These are phyloP conservation scores for Cherax quadricarinatus DNA, from an alignment of 1,140 invertebrate species.

Conservation along the genomic window DNA sequence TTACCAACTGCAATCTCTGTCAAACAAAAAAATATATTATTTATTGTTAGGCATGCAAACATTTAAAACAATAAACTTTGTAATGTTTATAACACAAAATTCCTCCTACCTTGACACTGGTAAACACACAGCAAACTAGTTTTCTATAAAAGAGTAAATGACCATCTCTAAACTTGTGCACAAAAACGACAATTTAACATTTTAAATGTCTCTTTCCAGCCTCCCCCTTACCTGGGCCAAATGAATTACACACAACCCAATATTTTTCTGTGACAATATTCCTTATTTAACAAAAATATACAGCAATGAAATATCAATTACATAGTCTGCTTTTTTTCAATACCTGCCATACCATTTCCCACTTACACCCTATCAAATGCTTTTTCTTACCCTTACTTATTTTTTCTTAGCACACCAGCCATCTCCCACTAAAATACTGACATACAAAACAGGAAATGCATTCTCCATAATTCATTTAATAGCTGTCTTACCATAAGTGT, in stretches of 20 bases:
- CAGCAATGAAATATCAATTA: too few species aligned
- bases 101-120: background rate
- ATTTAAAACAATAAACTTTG: background rate
- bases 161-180: background rate
- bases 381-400: too few species aligned
- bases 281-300: too few species aligned
- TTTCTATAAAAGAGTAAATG: background rate
- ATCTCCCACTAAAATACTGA: too few species aligned
- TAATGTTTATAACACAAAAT: background rate
- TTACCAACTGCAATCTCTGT: constrained; percentile 65
- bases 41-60: constrained; percentile 13
- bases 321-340: too few species aligned
- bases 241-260: background rate
- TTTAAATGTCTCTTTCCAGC: background rate
- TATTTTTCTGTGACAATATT: too few species aligned
- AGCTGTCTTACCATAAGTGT: too few species aligned
- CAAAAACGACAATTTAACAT: background rate
- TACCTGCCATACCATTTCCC: too few species aligned
- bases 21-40: constrained; percentile 15
- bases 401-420: too few species aligned
- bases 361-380: too few species aligned
- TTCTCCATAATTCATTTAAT: too few species aligned
- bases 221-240: background rate
- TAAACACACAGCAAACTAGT: background rate
- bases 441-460: too few species aligned